phyloP scores from a whole-genome alignment of 1,140 invertebrate species.

The Drosophila aff. region DNA sequence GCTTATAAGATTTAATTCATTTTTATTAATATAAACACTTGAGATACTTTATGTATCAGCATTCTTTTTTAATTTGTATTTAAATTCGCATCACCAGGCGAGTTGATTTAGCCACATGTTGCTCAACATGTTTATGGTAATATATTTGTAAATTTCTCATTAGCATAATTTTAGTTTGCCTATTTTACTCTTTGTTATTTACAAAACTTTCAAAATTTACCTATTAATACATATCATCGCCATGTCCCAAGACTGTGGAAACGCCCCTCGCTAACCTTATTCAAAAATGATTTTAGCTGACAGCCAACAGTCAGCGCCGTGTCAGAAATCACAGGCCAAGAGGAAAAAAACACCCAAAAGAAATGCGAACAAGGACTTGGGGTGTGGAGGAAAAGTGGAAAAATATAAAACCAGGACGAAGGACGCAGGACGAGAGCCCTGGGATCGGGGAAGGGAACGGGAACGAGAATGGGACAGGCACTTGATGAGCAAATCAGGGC shows the following conservation, averaged over 20 bases:
- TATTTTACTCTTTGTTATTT: neutral
- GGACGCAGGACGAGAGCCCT: slow-evolving; percentile 26
- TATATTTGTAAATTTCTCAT: neutral
- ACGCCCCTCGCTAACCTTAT: slow-evolving; percentile 54
- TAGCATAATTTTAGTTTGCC: neutral
- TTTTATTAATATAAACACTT: too few relatives aligned
- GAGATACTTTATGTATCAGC: too few relatives aligned
- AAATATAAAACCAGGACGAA: slow-evolving; percentile 20
- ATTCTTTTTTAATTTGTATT: neutral
- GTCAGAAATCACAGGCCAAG: slow-evolving; percentile 59
- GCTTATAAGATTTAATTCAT: too few relatives aligned
- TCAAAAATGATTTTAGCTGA: slow-evolving; percentile 72
- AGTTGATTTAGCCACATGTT: neutral
- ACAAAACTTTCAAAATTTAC: too few relatives aligned
- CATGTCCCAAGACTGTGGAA: neutral
- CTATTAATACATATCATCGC: too few relatives aligned
- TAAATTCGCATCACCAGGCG: too few relatives aligned
- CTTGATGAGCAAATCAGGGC: slow-evolving; percentile 66
- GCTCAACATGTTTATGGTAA: neutral
- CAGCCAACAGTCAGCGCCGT: slow-evolving; percentile 67
- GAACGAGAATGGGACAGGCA: slow-evolving; percentile 12
- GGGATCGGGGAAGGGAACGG: slow-evolving; percentile 1
- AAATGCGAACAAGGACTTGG: slow-evolving; percentile 40
- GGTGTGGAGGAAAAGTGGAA: slow-evolving; percentile 11
- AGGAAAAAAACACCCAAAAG: slow-evolving; percentile 26